Evolutionary conservation across 2,797 vertebrate genomes (phyloP).

Genomic region (Garrulus glandarius): DNA sequence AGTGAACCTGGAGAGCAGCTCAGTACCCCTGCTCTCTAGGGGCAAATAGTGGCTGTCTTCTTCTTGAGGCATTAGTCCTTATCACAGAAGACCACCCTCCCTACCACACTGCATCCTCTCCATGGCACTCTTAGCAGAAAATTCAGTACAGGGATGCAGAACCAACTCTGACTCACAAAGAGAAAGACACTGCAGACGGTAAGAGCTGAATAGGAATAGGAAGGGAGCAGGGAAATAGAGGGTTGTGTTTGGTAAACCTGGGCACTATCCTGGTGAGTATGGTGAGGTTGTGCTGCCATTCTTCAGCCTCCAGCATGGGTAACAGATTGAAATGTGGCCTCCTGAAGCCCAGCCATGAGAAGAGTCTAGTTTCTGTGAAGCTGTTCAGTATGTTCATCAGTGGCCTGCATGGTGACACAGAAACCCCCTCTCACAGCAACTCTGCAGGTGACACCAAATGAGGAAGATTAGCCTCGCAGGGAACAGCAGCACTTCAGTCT

Average conservation of each 20-base stretch:
- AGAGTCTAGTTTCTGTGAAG: neutral
- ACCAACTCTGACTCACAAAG: neutral
- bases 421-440: neutral
- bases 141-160: neutral
- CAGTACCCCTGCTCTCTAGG: neutral
- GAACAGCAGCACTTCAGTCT: neutral
- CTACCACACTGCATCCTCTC: accelerated
- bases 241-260: neutral
- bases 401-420: neutral
- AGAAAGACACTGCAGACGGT: neutral
- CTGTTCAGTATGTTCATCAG: neutral
- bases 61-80: neutral
- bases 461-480: neutral
- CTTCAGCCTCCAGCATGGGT: neutral
- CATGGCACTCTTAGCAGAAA: neutral
- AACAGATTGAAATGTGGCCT: neutral
- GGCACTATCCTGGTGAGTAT: neutral
- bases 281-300: neutral
- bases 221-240: neutral
- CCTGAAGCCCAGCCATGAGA: neutral
- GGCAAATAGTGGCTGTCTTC: neutral
- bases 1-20: neutral
- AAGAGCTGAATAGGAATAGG: neutral
- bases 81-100: neutral
- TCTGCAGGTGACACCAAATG: neutral